Evolutionary conservation across 2,888 invertebrate genomes (phyloP).

Genomic region (Serrognathus titanus): DNA sequence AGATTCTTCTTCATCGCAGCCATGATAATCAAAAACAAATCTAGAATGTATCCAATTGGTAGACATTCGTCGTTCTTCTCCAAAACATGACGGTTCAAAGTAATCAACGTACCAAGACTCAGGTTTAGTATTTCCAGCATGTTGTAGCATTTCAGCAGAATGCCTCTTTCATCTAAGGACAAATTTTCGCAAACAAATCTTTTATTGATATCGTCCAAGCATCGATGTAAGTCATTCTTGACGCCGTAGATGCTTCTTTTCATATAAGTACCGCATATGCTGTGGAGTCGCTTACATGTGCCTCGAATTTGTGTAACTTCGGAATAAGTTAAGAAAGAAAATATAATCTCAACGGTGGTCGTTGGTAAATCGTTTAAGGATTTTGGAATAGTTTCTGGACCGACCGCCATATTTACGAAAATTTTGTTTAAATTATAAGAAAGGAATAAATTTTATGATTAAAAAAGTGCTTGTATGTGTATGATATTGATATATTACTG

Average conservation of each 20-base stretch:
- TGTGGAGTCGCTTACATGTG: conserved; percentile 10
- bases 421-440: neutral
- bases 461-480: no score
- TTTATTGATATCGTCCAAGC: conserved; percentile 12
- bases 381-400: neutral
- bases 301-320: conserved; percentile 11
- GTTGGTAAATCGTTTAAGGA: neutral
- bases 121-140: conserved; percentile 16
- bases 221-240: conserved; percentile 11
- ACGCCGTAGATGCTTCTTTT: conserved; percentile 5
- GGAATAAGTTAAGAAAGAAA: conserved; percentile 10
- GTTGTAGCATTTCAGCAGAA: conserved; percentile 12
- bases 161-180: conserved; percentile 11
- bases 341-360: conserved; percentile 8
- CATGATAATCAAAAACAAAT: conserved; percentile 6
- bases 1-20: conserved; percentile 10
- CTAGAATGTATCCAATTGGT: conserved; percentile 12
- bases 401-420: neutral
- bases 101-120: conserved; percentile 14
- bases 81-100: conserved; percentile 17
- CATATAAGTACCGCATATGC: conserved; percentile 7
- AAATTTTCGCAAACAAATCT: conserved; percentile 7
- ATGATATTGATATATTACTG: no score
- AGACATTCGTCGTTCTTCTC: conserved; percentile 9
- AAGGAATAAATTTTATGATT: no score